Conservation (phyloP, 1,140 invertebrate genomes). For the Drosophila auraria region DNA sequence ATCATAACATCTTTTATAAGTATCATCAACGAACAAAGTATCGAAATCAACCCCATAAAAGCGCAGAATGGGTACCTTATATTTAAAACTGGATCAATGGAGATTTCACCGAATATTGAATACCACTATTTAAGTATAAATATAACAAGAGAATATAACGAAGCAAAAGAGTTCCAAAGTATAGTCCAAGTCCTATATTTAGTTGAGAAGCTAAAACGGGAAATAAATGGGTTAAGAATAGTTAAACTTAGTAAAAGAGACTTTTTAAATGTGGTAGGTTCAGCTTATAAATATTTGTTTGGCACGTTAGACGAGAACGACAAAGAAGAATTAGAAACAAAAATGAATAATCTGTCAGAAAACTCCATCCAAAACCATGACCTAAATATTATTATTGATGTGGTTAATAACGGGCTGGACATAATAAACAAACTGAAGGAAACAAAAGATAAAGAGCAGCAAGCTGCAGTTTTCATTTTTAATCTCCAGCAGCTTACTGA, state of each 20-base stretch:
- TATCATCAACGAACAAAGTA: no score
- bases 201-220: background rate
- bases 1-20: no score
- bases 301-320: background rate
- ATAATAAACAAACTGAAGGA: background rate
- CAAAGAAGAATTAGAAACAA: background rate
- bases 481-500: conserved; percentile 15
- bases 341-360: background rate
- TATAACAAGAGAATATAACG: background rate
- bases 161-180: background rate
- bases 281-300: background rate
- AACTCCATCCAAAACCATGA: background rate
- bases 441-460: background rate
- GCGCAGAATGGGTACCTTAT: no score
- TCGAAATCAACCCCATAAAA: no score
- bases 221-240: background rate
- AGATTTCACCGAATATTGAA: no score
- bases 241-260: background rate
- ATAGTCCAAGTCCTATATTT: background rate
- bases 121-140: no score
- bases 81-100: no score
- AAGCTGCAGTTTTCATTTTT: background rate
- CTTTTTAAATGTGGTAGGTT: background rate
- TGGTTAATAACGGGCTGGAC: background rate
- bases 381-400: background rate